Evolutionary conservation across 2,888 invertebrate genomes (phyloP).

Genomic region (Drosophila maculinotata): DNA sequence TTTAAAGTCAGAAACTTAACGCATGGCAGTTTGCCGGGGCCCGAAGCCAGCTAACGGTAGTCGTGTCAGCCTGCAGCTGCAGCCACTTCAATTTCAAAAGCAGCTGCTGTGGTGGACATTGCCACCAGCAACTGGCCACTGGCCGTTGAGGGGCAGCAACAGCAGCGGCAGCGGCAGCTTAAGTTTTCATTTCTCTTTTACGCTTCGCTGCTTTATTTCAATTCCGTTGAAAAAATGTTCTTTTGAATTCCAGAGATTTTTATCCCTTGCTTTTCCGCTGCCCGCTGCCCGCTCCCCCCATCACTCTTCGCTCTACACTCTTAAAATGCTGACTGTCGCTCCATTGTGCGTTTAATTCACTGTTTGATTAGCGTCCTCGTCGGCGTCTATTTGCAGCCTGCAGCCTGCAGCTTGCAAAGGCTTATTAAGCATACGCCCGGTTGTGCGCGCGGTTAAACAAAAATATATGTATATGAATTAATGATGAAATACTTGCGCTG

Average conservation of each 20-base stretch:
- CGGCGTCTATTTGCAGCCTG: conserved; percentile 15
- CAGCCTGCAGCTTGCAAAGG: conserved; percentile 3
- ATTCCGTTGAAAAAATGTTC: conserved; percentile 45
- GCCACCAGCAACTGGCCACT: conserved; percentile 30
- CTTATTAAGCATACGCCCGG: conserved; percentile 56
- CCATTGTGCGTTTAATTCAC: conserved; percentile 50
- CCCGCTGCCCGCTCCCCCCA: background rate
- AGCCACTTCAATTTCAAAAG: conserved; percentile 76
- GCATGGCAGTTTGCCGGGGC: conserved; percentile 28
- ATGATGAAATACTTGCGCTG: conserved; percentile 49
- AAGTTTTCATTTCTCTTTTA: conserved; percentile 53
- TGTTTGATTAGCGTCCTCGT: conserved; percentile 67
- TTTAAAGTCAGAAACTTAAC: conserved; percentile 63
- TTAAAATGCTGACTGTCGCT: conserved; percentile 8
- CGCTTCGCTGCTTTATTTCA: conserved; percentile 55
- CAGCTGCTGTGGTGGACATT: conserved; percentile 40
- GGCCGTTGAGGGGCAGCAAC: too few species aligned
- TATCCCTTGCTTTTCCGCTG: background rate
- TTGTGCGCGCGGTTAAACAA: conserved; percentile 22
- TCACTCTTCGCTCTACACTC: background rate
- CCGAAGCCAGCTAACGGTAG: conserved; percentile 30
- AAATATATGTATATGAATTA: conserved; percentile 48
- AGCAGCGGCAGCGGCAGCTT: conserved; percentile 30
- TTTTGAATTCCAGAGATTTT: conserved; percentile 59
- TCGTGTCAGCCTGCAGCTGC: conserved; percentile 28